Percentiles rank a stretch among this genome's conserved stretches.
phyloP scores from a whole-genome alignment of 1,140 invertebrate species.

The Drosophila murphyi region DNA sequence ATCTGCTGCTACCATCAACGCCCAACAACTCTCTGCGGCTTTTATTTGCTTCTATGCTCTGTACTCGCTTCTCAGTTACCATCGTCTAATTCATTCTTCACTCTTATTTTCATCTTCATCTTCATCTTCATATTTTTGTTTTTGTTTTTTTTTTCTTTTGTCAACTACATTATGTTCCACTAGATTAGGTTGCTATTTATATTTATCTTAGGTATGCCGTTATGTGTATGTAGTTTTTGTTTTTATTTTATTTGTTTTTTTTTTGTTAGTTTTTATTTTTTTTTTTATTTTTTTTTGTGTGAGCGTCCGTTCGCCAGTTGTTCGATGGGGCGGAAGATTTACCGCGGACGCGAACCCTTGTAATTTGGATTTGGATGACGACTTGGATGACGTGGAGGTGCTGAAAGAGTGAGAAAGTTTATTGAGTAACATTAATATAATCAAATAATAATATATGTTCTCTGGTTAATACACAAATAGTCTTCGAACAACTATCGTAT shows the following conservation, averaged over 20 bases:
- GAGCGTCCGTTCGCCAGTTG: slow-evolving; percentile 30
- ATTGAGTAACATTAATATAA: background rate
- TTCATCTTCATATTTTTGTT: slow-evolving; percentile 23
- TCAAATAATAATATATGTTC: no score
- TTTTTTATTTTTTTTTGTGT: background rate
- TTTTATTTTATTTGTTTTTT: slow-evolving; percentile 19
- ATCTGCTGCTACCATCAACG: slow-evolving; percentile 45
- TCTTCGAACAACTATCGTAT: no score
- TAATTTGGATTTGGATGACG: slow-evolving; percentile 84
- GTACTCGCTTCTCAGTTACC: slow-evolving; percentile 42
- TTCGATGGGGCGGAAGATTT: slow-evolving; percentile 44
- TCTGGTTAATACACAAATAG: no score
- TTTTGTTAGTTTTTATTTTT: slow-evolving; percentile 17
- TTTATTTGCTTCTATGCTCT: slow-evolving; percentile 47
- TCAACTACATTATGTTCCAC: slow-evolving; percentile 81
- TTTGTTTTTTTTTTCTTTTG: slow-evolving; percentile 52
- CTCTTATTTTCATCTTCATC: slow-evolving; percentile 24
- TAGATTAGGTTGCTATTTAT: slow-evolving; percentile 83
- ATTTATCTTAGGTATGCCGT: slow-evolving; percentile 82
- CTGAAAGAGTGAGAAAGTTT: slow-evolving; percentile 23
- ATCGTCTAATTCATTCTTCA: slow-evolving; percentile 25
- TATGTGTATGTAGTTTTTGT: slow-evolving; percentile 79
- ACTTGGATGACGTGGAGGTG: slow-evolving; percentile 78
- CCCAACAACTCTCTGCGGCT: slow-evolving; percentile 45
- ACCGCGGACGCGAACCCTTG: slow-evolving; percentile 80